Conservation (phyloP, 2,888 invertebrate genomes). For the Agrochola macilenta region DNA sequence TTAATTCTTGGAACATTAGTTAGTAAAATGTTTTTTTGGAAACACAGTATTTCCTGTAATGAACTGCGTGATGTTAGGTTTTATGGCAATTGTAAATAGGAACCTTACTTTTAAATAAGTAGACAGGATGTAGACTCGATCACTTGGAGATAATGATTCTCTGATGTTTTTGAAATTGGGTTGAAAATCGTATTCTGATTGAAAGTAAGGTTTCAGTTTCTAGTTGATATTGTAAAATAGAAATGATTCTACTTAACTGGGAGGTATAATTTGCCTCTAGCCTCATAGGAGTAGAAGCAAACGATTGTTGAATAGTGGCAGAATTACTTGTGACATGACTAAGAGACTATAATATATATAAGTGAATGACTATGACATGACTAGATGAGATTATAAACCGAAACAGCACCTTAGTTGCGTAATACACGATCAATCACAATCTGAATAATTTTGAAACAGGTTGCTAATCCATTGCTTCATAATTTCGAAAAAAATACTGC, state of each 20-base stretch:
- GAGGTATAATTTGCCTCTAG: background rate
- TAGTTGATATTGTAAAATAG: background rate
- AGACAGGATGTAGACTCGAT: background rate
- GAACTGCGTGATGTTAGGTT: slow-evolving; percentile 2
- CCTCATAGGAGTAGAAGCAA: background rate
- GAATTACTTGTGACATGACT: slow-evolving; percentile 10
- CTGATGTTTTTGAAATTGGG: background rate
- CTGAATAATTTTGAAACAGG: no score
- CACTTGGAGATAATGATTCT: no score
- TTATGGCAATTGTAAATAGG: background rate
- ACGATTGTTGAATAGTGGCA: background rate
- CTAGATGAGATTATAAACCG: background rate
- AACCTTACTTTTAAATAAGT: background rate
- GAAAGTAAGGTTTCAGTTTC: slow-evolving; percentile 4
- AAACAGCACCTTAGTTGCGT: no score
- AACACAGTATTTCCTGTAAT: background rate
- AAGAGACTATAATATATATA: no score
- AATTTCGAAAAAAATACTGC: no score
- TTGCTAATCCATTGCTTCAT: no score
- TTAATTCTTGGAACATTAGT: background rate
- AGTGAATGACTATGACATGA: slow-evolving; percentile 11
- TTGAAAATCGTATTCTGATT: background rate
- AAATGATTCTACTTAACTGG: background rate
- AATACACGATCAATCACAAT: no score
- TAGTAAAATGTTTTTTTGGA: slow-evolving; percentile 7